These are phyloP conservation scores for Etheostoma spectabile DNA, from an alignment of 2,113 vertebrate genomes.

Conservation along the genomic window DNA sequence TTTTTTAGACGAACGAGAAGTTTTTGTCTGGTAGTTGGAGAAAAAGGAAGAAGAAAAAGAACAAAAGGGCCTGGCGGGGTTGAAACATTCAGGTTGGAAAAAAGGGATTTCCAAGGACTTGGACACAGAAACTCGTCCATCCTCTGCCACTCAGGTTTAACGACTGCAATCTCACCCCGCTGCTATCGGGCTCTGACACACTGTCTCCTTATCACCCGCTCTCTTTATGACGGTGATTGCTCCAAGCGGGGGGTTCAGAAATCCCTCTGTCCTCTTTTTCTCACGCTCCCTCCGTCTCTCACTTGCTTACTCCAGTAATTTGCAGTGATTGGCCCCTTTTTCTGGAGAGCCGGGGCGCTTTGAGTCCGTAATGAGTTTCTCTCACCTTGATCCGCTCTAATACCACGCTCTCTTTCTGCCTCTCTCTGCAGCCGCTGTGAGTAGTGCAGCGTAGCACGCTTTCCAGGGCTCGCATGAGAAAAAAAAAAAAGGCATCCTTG, in stretches of 20 bases:
- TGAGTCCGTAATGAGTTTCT: slow-evolving; percentile 32
- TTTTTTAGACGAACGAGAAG: too few relatives aligned
- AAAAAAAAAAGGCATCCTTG: not conserved
- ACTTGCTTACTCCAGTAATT: slow-evolving; percentile 40
- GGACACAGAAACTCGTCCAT: not conserved
- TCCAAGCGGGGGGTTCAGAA: not conserved
- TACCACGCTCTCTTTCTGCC: slow-evolving; percentile 30
- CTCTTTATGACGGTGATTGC: slow-evolving; percentile 30
- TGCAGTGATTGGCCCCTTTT: slow-evolving; percentile 35
- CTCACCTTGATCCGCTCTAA: slow-evolving; percentile 36
- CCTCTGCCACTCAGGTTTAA: slow-evolving; percentile 4
- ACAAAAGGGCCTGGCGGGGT: not conserved
- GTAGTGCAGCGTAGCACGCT: not conserved
- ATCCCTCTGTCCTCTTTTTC: slow-evolving; percentile 39
- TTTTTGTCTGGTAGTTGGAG: too few relatives aligned
- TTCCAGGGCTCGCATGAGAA: not conserved
- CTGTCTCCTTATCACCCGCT: slow-evolving; percentile 1
- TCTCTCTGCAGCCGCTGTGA: not conserved
- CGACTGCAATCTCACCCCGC: slow-evolving; percentile 25
- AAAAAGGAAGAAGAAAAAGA: not conserved
- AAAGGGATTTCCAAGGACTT: not conserved
- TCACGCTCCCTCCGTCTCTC: slow-evolving; percentile 26
- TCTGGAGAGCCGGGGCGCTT: not conserved
- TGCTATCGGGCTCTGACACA: slow-evolving; percentile 6
- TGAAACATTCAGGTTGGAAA: too few relatives aligned